Conservation (phyloP, 1,140 invertebrate species). For the Drosophila nasuta region DNA sequence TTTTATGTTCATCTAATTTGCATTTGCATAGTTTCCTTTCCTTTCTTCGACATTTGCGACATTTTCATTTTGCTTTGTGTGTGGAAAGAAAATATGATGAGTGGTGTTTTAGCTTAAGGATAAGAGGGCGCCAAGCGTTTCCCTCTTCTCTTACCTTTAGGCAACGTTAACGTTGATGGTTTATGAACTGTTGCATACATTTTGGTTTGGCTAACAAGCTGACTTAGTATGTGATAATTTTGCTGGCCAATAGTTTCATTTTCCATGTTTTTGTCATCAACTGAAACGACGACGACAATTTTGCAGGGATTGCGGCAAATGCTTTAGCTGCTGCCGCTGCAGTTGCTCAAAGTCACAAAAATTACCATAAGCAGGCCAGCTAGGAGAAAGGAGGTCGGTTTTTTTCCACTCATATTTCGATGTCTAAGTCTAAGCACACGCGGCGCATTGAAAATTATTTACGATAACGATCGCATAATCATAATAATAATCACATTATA, state of each 20-base stretch:
- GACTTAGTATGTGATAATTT: constrained; percentile 82
- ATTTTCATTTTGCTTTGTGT: constrained; percentile 25
- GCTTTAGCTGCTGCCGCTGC: constrained; percentile 15
- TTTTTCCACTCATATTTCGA: not conserved
- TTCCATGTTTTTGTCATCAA: constrained; percentile 66
- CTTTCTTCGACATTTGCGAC: constrained; percentile 27
- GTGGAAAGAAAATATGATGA: constrained; percentile 52
- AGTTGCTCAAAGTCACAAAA: constrained; percentile 33
- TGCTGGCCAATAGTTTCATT: constrained; percentile 75
- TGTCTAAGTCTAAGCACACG: constrained; percentile 75
- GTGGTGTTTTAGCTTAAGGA: constrained; percentile 12
- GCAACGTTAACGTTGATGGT: constrained; percentile 27
- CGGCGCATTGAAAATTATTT: constrained; percentile 81
- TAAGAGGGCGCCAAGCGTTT: not conserved
- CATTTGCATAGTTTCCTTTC: constrained; percentile 68
- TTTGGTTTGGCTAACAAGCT: constrained; percentile 66
- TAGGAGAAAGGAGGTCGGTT: constrained; percentile 4
- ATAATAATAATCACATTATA: constrained; percentile 84
- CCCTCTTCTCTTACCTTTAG: constrained; percentile 1
- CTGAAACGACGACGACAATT: constrained; percentile 28
- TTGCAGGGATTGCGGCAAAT: constrained; percentile 38
- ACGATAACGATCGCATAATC: constrained; percentile 83
- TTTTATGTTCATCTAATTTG: constrained; percentile 68
- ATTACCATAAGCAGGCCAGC: constrained; percentile 59
- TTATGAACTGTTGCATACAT: constrained; percentile 80